Conservation (phyloP, 2,888 invertebrate species). For the Aporophyla nigra region DNA sequence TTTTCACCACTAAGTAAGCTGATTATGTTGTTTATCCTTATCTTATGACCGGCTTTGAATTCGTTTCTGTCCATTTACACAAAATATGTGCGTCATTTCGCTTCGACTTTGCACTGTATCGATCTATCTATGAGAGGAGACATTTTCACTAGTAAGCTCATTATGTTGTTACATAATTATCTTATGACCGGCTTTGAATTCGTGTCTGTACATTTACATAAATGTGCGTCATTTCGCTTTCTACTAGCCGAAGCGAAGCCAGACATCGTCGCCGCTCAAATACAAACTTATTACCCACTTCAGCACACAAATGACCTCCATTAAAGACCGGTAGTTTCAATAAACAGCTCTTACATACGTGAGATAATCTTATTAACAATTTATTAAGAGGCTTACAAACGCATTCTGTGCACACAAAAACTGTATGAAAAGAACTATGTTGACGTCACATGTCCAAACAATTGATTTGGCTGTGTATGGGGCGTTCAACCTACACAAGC, state of each 20-base stretch:
- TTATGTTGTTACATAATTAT: neutral
- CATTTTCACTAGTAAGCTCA: neutral
- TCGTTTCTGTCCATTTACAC: slow-evolving; percentile 12
- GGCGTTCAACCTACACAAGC: slow-evolving; percentile 12
- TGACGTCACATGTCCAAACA: slow-evolving; percentile 14
- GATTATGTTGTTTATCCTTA: neutral
- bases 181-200: neutral
- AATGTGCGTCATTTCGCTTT: slow-evolving; percentile 16
- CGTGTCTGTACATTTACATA: slow-evolving; percentile 13
- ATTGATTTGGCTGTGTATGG: neutral
- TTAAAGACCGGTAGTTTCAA: slow-evolving; percentile 50
- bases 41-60: neutral
- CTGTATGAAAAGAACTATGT: neutral
- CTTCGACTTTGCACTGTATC: neutral
- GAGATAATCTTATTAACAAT: slow-evolving; percentile 51
- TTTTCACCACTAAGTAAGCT: slow-evolving; percentile 4
- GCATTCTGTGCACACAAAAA: neutral
- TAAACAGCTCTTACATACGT: slow-evolving; percentile 19
- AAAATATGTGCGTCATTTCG: slow-evolving; percentile 10
- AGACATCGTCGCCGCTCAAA: slow-evolving; percentile 23
- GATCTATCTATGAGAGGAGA: neutral
- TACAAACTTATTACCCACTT: neutral
- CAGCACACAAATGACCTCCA: slow-evolving; percentile 22
- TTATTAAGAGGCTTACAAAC: neutral
- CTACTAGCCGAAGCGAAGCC: slow-evolving; percentile 8